A percentile compares a stretch with the other conserved stretches of the same genome.
Conservation (phyloP, 2,113 vertebrate genomes). For the Hylia prasina region DNA sequence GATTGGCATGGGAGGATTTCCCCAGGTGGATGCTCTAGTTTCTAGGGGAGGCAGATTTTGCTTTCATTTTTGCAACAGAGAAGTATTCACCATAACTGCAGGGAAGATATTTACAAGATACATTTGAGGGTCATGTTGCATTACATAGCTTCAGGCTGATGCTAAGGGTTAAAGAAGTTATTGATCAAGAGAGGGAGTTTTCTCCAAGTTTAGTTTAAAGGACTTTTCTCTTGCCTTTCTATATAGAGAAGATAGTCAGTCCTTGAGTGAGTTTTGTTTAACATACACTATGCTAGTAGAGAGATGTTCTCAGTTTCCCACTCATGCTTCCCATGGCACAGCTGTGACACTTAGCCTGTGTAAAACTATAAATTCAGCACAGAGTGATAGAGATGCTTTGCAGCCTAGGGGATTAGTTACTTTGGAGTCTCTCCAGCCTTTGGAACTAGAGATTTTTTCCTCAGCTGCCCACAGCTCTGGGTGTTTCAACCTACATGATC, state of each 20-base stretch:
- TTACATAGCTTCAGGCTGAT: background rate
- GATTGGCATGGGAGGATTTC: background rate
- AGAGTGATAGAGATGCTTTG: background rate
- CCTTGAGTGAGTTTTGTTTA: background rate
- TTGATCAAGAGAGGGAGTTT: background rate
- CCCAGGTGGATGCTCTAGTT: background rate
- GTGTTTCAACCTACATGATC: background rate
- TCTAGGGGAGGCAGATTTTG: background rate
- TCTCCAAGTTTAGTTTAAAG: background rate
- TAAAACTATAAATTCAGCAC: background rate
- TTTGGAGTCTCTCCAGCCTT: background rate
- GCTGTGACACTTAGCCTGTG: background rate
- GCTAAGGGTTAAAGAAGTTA: background rate
- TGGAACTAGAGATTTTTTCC: background rate
- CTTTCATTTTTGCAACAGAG: background rate
- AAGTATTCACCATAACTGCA: background rate
- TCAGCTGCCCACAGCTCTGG: background rate
- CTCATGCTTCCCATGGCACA: background rate
- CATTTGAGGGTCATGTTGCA: background rate
- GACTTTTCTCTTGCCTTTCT: background rate
- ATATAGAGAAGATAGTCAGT: background rate
- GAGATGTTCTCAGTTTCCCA: background rate
- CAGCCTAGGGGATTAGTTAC: background rate
- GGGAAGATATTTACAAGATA: background rate
- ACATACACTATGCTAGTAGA: background rate